Conservation (phyloP, 1,140 invertebrate species). For the Paralvinella palmiformis region DNA sequence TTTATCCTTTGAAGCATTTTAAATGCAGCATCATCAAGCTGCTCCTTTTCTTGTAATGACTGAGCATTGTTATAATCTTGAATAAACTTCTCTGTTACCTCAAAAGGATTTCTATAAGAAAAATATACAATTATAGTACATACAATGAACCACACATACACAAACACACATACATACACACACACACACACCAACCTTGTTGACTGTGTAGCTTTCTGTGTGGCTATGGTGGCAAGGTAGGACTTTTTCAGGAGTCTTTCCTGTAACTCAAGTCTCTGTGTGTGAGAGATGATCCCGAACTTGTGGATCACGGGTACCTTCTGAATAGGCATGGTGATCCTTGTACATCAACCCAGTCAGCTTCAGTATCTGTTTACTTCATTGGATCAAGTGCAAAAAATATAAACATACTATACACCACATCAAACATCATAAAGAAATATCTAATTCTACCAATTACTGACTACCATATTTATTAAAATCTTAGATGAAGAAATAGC, state of each 20-base stretch:
- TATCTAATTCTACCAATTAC: too few relatives aligned
- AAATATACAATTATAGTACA: constrained; percentile 6
- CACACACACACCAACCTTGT: background rate
- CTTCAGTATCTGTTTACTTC: too few relatives aligned
- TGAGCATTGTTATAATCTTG: constrained; percentile 41
- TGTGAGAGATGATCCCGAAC: constrained; percentile 51
- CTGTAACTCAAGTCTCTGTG: constrained; percentile 44
- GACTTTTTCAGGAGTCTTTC: constrained; percentile 45
- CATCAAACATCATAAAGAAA: too few relatives aligned
- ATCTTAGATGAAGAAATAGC: too few relatives aligned
- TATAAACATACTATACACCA: too few relatives aligned
- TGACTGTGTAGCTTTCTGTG: constrained; percentile 1
- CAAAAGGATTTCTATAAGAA: constrained; percentile 40
- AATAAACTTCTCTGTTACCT: constrained; percentile 48
- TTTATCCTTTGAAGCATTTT: constrained; percentile 48
- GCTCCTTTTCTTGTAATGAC: constrained; percentile 32
- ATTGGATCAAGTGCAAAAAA: too few relatives aligned
- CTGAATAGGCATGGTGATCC: constrained; percentile 43
- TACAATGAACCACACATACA: background rate
- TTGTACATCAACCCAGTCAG: background rate
- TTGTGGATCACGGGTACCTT: constrained; percentile 48
- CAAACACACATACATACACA: background rate
- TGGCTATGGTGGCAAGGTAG: constrained; percentile 19
- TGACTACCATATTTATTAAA: too few relatives aligned
- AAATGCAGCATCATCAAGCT: constrained; percentile 38